These are phyloP conservation scores for Drosophila ananassae DNA, from an alignment of 1,140 invertebrate species.

Conservation along the genomic window DNA sequence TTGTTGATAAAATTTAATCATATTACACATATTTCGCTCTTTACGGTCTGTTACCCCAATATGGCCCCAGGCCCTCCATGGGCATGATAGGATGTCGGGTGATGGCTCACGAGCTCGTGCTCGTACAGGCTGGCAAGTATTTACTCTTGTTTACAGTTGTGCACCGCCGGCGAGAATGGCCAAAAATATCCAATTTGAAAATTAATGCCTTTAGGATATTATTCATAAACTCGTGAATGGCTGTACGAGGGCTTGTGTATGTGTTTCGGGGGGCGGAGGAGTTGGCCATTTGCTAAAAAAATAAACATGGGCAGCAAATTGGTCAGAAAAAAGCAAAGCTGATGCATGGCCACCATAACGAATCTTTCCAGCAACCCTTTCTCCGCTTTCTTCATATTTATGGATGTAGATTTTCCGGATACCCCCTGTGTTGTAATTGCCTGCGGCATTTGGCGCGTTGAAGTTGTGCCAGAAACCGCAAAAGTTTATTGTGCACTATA, in stretches of 20 bases:
- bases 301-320: slow-evolving; percentile 24
- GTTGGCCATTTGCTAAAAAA: slow-evolving; percentile 12
- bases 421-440: slow-evolving; percentile 57
- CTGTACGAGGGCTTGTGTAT: slow-evolving; percentile 33
- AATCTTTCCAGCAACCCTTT: slow-evolving; percentile 14
- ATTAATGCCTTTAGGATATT: slow-evolving; percentile 81
- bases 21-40: slow-evolving; percentile 82
- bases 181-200: slow-evolving; percentile 81
- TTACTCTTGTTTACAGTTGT: slow-evolving; percentile 76
- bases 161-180: slow-evolving; percentile 68
- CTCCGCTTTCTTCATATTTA: slow-evolving; percentile 43
- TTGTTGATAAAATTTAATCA: slow-evolving; percentile 82
- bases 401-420: slow-evolving; percentile 64
- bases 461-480: slow-evolving; percentile 70
- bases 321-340: slow-evolving; percentile 41
- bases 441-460: slow-evolving; percentile 66
- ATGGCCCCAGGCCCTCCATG: slow-evolving; percentile 43
- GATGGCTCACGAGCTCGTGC: neutral
- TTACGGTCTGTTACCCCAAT: slow-evolving; percentile 80
- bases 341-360: slow-evolving; percentile 37
- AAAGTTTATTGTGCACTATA: slow-evolving; percentile 74
- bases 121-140: slow-evolving; percentile 38
- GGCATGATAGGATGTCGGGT: neutral
- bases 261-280: slow-evolving; percentile 22
- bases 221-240: slow-evolving; percentile 63